Percentiles rank a stretch among this genome's conserved stretches.
Evolutionary conservation across 2,797 vertebrate species (phyloP).

Genomic region (Xenopus petersii): DNA sequence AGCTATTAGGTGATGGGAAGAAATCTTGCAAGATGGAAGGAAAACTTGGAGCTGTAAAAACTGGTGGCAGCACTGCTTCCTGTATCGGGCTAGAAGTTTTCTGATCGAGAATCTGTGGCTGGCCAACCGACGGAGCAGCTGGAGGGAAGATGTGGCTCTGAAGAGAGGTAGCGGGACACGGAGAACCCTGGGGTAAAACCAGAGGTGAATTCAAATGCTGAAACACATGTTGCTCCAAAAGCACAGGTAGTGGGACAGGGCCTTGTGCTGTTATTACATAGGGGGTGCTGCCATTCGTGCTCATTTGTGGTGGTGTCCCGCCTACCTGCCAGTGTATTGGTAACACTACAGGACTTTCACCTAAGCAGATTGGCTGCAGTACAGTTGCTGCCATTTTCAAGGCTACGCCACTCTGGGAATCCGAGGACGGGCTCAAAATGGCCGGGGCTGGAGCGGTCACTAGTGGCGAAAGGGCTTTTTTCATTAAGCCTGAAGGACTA

Average conservation of each 20-base stretch:
- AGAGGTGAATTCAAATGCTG: conserved; percentile 87
- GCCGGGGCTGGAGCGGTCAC: conserved; percentile 73
- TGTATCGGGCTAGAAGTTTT: conserved; percentile 73
- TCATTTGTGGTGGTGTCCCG: conserved; percentile 75
- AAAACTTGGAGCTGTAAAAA: conserved; percentile 86
- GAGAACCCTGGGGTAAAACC: conserved; percentile 73
- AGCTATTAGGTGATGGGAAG: conserved; percentile 75
- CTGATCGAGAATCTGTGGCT: conserved; percentile 80
- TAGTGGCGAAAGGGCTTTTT: conserved; percentile 75
- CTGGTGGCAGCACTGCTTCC: conserved; percentile 80
- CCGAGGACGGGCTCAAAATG: conserved; percentile 69
- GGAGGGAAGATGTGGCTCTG: conserved; percentile 81
- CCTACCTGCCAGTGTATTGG: conserved; percentile 88
- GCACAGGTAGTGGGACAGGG: conserved; percentile 84
- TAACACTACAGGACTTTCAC: conserved; percentile 87
- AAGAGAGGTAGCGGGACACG: conserved; percentile 71
- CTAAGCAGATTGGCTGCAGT: conserved; percentile 91
- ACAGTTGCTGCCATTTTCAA: conserved; percentile 91
- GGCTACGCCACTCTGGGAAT: conserved; percentile 81
- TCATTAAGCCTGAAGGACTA: conserved; percentile 73
- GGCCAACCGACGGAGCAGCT: conserved; percentile 66
- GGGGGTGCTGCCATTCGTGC: conserved; percentile 73
- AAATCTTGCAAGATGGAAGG: conserved; percentile 90
- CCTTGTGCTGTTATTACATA: conserved; percentile 90
- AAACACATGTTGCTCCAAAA: conserved; percentile 91